Percentiles rank a stretch among this genome's conserved stretches.
phyloP scores from a whole-genome alignment of 1,140 invertebrate species.

The Eupristina koningsbergeri region DNA sequence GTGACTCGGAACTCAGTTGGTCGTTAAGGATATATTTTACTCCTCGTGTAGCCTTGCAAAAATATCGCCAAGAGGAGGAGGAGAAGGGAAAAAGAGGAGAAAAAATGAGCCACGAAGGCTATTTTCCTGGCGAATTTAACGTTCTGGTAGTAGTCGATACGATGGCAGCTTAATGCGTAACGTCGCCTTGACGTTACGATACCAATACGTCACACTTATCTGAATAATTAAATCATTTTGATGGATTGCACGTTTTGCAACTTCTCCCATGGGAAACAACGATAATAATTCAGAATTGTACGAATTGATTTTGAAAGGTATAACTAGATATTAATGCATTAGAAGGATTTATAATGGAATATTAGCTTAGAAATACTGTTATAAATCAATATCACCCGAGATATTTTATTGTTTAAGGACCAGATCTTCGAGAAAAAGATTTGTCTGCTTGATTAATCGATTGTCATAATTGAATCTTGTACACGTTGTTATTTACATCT shows the following conservation, averaged over 20 bases:
- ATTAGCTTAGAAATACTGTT: too few species aligned
- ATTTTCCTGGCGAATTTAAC: constrained; percentile 41
- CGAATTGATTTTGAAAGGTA: too few species aligned
- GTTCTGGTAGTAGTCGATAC: not conserved
- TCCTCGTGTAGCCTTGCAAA: constrained; percentile 29
- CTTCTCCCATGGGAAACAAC: not conserved
- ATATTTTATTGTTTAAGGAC: too few species aligned
- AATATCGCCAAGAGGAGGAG: constrained; percentile 27
- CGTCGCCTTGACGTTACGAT: not conserved
- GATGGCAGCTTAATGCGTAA: not conserved
- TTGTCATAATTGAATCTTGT: too few species aligned
- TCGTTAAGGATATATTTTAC: constrained; percentile 41
- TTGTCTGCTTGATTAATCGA: too few species aligned
- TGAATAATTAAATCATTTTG: not conserved
- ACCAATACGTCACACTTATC: not conserved
- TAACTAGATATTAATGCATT: too few species aligned
- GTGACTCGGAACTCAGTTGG: constrained; percentile 40
- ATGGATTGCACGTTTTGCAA: not conserved
- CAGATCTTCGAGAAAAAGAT: too few species aligned
- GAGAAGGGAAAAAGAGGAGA: not conserved
- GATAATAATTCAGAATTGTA: too few species aligned
- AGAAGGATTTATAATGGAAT: not conserved
- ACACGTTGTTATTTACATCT: too few species aligned
- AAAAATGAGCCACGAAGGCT: constrained; percentile 49
- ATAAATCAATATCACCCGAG: too few species aligned